These are phyloP conservation scores for Xenentodon cancila DNA, from an alignment of 2,797 vertebrate genomes.

Conservation along the genomic window DNA sequence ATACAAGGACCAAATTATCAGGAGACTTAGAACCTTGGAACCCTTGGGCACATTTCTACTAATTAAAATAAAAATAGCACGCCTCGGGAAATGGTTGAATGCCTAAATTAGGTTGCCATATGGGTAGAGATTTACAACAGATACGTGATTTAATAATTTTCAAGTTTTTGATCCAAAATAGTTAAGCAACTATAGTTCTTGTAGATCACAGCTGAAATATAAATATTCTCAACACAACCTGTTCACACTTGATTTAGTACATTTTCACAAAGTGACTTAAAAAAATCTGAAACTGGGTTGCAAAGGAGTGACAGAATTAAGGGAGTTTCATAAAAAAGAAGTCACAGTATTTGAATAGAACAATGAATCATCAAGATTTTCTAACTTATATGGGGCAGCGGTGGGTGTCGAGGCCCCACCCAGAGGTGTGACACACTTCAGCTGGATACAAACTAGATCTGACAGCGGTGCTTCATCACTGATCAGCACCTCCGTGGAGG, in stretches of 20 bases:
- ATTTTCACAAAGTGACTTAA: neutral
- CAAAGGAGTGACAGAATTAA: neutral
- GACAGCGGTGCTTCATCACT: slow-evolving; percentile 45
- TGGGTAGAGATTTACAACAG: slow-evolving; percentile 15
- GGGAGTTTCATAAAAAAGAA: neutral
- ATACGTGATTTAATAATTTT: slow-evolving; percentile 14
- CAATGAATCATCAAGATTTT: slow-evolving; percentile 51
- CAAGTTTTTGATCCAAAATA: neutral
- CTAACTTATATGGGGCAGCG: slow-evolving; percentile 54
- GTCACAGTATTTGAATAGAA: slow-evolving; percentile 28
- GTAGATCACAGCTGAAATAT: neutral
- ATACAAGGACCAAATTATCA: slow-evolving; percentile 60
- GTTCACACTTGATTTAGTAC: neutral
- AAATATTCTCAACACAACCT: neutral
- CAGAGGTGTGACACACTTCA: slow-evolving; percentile 60
- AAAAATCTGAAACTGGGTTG: neutral
- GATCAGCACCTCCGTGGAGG: slow-evolving; percentile 45
- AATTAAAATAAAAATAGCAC: slow-evolving; percentile 80
- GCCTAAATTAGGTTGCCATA: slow-evolving; percentile 54
- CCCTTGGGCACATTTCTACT: slow-evolving; percentile 67
- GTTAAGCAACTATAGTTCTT: neutral
- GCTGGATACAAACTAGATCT: slow-evolving; percentile 65
- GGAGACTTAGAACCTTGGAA: slow-evolving; percentile 62
- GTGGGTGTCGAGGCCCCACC: slow-evolving; percentile 73
- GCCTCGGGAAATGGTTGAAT: slow-evolving; percentile 30